Percentiles rank a stretch among this genome's conserved stretches.
These are phyloP conservation scores for Rhimphoctona megacephalus DNA, from an alignment of 2,888 invertebrate genomes.

Conservation along the genomic window DNA sequence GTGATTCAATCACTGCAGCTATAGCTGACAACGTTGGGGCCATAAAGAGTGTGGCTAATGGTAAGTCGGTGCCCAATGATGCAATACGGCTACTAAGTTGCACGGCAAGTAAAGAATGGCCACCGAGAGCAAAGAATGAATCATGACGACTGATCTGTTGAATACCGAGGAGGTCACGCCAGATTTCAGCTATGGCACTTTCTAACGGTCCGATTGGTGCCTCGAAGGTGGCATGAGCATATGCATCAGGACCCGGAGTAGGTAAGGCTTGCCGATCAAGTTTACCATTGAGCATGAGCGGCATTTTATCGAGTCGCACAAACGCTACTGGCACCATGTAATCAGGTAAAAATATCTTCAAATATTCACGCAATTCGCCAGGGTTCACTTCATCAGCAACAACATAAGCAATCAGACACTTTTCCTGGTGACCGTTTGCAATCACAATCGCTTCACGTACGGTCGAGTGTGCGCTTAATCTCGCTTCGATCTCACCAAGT, in stretches of 20 bases:
- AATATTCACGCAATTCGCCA: constrained; percentile 15
- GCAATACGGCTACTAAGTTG: constrained; percentile 2
- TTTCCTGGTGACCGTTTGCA: not conserved
- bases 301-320: constrained; percentile 7
- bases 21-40: constrained; percentile 10
- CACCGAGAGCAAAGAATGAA: constrained; percentile 28
- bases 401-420: constrained; percentile 14
- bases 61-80: not conserved
- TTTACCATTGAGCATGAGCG: constrained; percentile 10
- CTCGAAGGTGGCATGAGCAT: constrained; percentile 12
- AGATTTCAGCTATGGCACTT: constrained; percentile 4
- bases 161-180: constrained; percentile 3
- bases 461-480: not conserved
- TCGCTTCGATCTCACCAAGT: constrained; percentile 28
- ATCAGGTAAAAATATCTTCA: not conserved
- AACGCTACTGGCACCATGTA: constrained; percentile 34
- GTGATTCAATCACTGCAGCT: constrained; percentile 4
- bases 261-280: constrained; percentile 10
- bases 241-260: constrained; percentile 1
- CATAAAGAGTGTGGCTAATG: not conserved
- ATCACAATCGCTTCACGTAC: constrained; percentile 12
- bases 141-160: constrained; percentile 13
- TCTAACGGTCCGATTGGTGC: constrained; percentile 4
- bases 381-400: constrained; percentile 1
- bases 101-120: constrained; percentile 29